phyloP scores from a whole-genome alignment of 2,888 invertebrate species.

The Exephanes ischioxanthus region DNA sequence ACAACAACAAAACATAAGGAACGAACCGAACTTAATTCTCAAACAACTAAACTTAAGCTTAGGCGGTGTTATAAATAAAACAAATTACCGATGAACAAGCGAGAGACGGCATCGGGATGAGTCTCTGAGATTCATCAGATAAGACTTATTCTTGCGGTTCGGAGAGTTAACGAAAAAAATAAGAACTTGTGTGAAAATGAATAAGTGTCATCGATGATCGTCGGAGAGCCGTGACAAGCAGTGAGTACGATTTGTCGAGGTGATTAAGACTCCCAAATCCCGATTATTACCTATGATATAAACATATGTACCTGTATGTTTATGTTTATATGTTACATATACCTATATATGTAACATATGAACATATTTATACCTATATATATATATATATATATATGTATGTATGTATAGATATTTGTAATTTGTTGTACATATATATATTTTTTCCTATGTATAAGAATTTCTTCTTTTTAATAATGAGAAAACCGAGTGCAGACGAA shows the following conservation, averaged over 20 bases:
- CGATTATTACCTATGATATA: too few relatives aligned
- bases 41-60: neutral
- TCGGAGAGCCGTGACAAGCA: slow-evolving; percentile 46
- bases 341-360: too few relatives aligned
- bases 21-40: neutral
- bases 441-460: neutral
- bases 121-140: neutral
- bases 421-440: too few relatives aligned
- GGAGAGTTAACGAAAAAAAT: neutral
- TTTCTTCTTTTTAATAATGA: neutral
- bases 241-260: slow-evolving; percentile 40
- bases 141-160: neutral
- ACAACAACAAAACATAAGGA: slow-evolving; percentile 4
- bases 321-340: too few relatives aligned
- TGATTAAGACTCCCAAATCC: neutral
- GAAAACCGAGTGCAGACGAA: neutral
- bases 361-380: too few relatives aligned
- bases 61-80: neutral
- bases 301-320: too few relatives aligned
- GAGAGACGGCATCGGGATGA: neutral
- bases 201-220: slow-evolving; percentile 43
- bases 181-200: neutral
- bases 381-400: too few relatives aligned
- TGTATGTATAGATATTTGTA: too few relatives aligned
- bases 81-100: neutral